Base-by-base conservation (phyloP, 1,140 invertebrate species). In the Rhyzopertha dominica region DNA sequence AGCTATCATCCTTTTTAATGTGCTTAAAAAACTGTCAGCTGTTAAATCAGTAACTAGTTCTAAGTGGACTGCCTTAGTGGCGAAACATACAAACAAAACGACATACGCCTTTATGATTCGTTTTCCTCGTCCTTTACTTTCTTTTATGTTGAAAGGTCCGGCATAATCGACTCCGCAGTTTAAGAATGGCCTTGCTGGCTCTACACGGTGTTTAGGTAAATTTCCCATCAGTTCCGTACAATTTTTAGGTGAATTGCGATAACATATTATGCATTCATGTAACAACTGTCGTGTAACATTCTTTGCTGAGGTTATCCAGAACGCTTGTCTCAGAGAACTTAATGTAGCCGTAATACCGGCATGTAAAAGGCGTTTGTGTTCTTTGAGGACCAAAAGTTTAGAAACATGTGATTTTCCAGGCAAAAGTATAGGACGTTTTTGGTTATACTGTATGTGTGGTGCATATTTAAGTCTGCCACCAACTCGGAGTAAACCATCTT, bases 51-150 rank as follows among this genome's bases (percentile, higher is more conserved):
- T 36, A 0, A 66, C 58, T 1, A 64, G 35, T 35, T 69, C 66
- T 12, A 67, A 42, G 42, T 68, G 64, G 1, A 67, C 42, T 0
- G 67, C 62, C 16, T 55, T 53, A 0, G 53, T 54, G 0, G 50
- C 31, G 7, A 61, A 23, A 49, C 65, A 69, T 1, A 63, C 43
- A 29, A 67, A 66, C 1, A 70, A 14, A 14, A 34, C 36, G 5
- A 64, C 44, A 29, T 63, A 67, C 0, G 46, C 36, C 37, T 69
- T 69, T n/a, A 49, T 32, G 3, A 17, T 19, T 2, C 18, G 29
- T 22, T 28, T n/a, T 14, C 43, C 43, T n/a, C 47, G 40, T 1
- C 19, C 12, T 30, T 38, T 39, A 10, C 35, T 48, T 22, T 43
- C 34, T 49, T 54, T 51, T 5, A 63, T 26, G 2, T 35, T 41